Evolutionary conservation across 2,113 vertebrate species (phyloP).

Genomic region (Oxyruncus cristatus): DNA sequence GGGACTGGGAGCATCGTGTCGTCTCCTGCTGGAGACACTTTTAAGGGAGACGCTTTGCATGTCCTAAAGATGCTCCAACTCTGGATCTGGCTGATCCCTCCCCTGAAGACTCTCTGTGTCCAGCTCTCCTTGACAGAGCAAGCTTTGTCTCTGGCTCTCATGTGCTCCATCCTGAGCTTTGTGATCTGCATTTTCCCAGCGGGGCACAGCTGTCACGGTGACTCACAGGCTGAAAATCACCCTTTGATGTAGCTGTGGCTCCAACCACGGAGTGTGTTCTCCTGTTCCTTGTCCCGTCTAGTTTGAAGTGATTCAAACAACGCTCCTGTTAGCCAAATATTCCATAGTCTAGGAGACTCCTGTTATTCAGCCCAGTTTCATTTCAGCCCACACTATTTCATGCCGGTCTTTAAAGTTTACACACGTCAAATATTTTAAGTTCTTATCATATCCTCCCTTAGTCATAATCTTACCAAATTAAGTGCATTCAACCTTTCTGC

Average conservation of each 20-base stretch:
- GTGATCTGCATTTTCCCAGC: slow-evolving; percentile 29
- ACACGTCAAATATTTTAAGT: not conserved
- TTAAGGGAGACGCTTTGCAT: not conserved
- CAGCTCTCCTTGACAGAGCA: not conserved
- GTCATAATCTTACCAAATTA: not conserved
- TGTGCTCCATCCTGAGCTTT: slow-evolving; percentile 17
- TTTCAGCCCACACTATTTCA: not conserved
- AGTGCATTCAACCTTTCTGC: not conserved
- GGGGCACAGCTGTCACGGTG: slow-evolving; percentile 44
- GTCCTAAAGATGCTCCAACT: not conserved
- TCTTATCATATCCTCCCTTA: slow-evolving; percentile 1
- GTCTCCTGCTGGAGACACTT: not conserved
- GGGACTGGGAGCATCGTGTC: too few relatives aligned
- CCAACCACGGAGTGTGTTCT: not conserved
- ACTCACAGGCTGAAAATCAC: slow-evolving; percentile 13
- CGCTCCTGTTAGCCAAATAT: slow-evolving; percentile 33
- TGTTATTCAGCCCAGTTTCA: not conserved
- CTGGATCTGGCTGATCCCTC: not conserved
- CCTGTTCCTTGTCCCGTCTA: slow-evolving; percentile 3
- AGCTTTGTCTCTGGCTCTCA: slow-evolving; percentile 20
- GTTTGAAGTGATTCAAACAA: slow-evolving; percentile 38
- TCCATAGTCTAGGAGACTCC: not conserved
- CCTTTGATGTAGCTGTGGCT: slow-evolving; percentile 36
- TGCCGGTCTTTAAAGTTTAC: not conserved
- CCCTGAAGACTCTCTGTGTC: not conserved